Percentiles rank a stretch among this genome's conserved stretches.
These are phyloP conservation scores for Hyperopisus bebe DNA, from an alignment of 2,113 vertebrate species.

Conservation along the genomic window DNA sequence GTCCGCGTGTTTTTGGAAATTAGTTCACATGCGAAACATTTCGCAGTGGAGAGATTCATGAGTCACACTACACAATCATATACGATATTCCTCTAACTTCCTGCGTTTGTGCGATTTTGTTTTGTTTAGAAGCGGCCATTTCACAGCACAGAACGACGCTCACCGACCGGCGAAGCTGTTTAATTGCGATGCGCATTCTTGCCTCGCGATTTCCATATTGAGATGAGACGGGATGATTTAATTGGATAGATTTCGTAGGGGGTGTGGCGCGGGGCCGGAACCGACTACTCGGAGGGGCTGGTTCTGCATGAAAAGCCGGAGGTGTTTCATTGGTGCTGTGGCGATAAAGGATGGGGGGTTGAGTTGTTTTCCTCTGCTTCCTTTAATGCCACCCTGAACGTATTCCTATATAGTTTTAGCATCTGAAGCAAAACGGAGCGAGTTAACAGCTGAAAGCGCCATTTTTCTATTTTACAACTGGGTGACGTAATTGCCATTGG, in stretches of 20 bases:
- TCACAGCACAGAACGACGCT: neutral
- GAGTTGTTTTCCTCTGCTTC: neutral
- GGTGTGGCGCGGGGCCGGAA: neutral
- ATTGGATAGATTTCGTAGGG: slow-evolving; percentile 8
- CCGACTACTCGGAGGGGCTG: neutral
- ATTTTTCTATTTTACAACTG: neutral
- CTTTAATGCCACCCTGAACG: neutral
- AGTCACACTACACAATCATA: neutral
- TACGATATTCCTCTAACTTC: neutral
- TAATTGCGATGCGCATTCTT: slow-evolving; percentile 9
- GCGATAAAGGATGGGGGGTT: neutral
- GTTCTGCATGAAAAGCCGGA: neutral
- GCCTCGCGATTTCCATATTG: neutral
- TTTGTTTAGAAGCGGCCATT: neutral
- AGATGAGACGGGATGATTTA: neutral
- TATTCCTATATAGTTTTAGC: neutral
- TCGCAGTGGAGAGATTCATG: neutral
- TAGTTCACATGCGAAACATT: neutral
- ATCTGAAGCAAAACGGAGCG: neutral
- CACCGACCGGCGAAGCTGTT: neutral
- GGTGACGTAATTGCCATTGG: slow-evolving; percentile 16
- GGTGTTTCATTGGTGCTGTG: neutral
- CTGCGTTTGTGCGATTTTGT: neutral
- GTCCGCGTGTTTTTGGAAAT: neutral
- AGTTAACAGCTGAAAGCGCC: neutral